Evolutionary conservation across 2,888 invertebrate genomes (phyloP), one percentile per base, ranked within the genome.

Genomic region (Habroteleia sp.): DNA sequence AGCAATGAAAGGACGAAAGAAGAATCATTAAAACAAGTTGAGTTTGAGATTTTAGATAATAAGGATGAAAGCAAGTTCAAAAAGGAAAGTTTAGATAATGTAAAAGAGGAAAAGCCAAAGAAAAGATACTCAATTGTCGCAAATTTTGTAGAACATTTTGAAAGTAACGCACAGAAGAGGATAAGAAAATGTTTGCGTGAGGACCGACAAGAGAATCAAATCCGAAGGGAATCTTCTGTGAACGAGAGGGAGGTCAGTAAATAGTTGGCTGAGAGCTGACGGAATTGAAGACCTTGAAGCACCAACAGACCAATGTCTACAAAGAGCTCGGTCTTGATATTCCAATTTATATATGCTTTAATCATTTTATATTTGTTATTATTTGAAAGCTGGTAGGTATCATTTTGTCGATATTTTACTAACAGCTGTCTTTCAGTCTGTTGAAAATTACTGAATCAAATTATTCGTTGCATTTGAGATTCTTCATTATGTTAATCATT

Each of bases 231-330:
- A 77, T 82, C 84, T 82, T 86, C 86, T 81, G 81, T 79, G 81
- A 81, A 81, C 81, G 87, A 88, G 78, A 84, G 87, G 86, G 88
- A 88, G 88, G 88, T 88, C 88, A 88, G 88, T 87, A 88, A 81
- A 84, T 73, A 20, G 41, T 56, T 72, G 46, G n/a, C 39, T 41
- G 76, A 77, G 72, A 72, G 63, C 73, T 77, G 78, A 68, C 76
- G 71, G 77, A 74, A 76, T 78, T 81, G 78, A 79, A 77, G 77
- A 78, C 74, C 72, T 77, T 73, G 73, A 74, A 60, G 58, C 60
- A 62, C 77, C 77, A 80, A 80, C 79, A 82, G 79, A 77, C 83
- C 85, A 86, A 86, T 87, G 85, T 87, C 86, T 87, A 85, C 86
- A 85, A 87, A 84, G 85, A 84, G 83, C 85, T 88, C 82, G 77